These are phyloP conservation scores for Littorina saxatilis DNA, from an alignment of 1,140 invertebrate species.

Conservation along the genomic window DNA sequence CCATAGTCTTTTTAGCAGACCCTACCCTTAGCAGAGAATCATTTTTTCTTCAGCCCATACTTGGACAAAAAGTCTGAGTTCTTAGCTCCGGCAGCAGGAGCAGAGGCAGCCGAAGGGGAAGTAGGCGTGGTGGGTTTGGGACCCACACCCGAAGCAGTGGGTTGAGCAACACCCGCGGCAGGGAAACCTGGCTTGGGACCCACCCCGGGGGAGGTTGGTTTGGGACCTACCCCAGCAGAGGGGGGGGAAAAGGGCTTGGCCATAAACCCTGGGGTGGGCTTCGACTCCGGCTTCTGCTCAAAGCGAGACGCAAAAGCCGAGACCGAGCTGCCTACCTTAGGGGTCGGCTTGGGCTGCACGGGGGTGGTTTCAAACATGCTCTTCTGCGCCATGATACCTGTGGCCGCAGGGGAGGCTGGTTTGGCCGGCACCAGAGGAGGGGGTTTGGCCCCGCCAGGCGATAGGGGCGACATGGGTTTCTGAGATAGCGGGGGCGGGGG, in stretches of 20 bases:
- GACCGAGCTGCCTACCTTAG: conserved; percentile 19
- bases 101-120: not conserved
- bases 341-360: not conserved
- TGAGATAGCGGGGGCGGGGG: conserved; percentile 16
- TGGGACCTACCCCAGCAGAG: not conserved
- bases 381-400: conserved; percentile 19
- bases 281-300: conserved; percentile 18
- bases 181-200: not conserved
- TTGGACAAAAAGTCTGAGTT: conserved; percentile 24
- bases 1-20: too few relatives aligned
- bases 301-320: conserved; percentile 35
- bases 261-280: not conserved
- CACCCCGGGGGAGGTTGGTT: not conserved
- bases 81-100: conserved; percentile 8
- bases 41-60: conserved; percentile 27
- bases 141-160: not conserved
- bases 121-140: conserved; percentile 15
- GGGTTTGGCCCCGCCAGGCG: not conserved
- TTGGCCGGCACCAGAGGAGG: conserved; percentile 29
- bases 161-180: too few relatives aligned
- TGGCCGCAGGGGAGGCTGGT: conserved; percentile 8
- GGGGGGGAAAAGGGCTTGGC: not conserved
- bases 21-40: not conserved
- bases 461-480: conserved; percentile 28
- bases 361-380: conserved; percentile 38